A percentile compares a stretch with the other conserved stretches of the same genome.
These are phyloP conservation scores for Phalangium opilio DNA, from an alignment of 2,888 invertebrate genomes.

Conservation along the genomic window DNA sequence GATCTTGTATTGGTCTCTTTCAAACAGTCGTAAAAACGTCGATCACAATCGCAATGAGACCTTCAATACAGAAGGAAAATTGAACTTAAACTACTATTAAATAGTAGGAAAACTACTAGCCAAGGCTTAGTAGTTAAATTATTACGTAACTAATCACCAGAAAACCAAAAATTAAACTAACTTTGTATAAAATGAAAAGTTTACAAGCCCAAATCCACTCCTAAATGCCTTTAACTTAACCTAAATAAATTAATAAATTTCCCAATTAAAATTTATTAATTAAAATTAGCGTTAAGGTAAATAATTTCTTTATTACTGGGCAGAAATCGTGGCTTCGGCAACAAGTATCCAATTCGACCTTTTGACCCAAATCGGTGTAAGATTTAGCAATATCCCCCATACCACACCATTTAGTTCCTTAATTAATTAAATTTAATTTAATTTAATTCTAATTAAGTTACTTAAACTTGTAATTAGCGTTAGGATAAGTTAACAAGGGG, in stretches of 20 bases:
- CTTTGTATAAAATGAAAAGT: constrained; percentile 21
- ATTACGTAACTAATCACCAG: no score
- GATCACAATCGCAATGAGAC: constrained; percentile 21
- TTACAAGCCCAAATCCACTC: constrained; percentile 18
- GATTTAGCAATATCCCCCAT: constrained; percentile 16
- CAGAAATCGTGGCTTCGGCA: constrained; percentile 21
- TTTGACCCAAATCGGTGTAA: constrained; percentile 16
- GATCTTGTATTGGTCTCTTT: constrained; percentile 13
- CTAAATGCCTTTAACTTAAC: constrained; percentile 18
- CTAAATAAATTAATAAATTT: no score
- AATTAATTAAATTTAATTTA: no score
- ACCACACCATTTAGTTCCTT: constrained; percentile 19
- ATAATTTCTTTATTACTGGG: constrained; percentile 9
- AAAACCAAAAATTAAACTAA: constrained; percentile 8
- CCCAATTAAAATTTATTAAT: no score
- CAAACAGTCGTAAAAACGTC: constrained; percentile 17
- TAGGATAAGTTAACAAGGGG: not conserved
- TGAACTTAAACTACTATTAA: not conserved
- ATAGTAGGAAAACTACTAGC: not conserved
- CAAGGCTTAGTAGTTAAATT: not conserved
- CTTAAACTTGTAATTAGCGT: not conserved
- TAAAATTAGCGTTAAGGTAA: no score
- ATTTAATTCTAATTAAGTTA: no score
- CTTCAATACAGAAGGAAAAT: constrained; percentile 3
- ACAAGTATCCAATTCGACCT: constrained; percentile 18